Conservation (phyloP, 1,140 invertebrate species). For the Paralvinella palmiformis region DNA sequence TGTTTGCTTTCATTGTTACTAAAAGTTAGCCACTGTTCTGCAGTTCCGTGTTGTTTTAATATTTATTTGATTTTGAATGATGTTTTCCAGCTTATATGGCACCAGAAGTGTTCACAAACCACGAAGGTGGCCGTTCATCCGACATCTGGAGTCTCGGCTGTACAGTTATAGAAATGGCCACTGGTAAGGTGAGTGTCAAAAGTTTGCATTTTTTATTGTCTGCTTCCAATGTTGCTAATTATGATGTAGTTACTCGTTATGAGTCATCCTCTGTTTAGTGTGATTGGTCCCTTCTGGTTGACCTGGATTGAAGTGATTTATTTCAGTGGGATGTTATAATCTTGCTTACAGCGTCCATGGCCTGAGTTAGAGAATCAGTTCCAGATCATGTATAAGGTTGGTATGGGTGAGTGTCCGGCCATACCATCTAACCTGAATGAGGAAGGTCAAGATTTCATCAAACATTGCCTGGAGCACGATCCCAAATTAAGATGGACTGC, state of each 20-base stretch:
- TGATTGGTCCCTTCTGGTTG: not conserved
- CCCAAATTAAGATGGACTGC: slow-evolving; percentile 78
- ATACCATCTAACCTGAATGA: slow-evolving; percentile 84
- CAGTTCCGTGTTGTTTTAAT: too few species aligned
- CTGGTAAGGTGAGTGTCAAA: slow-evolving; percentile 70
- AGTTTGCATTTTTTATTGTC: not conserved
- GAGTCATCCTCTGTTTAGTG: not conserved
- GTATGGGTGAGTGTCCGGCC: slow-evolving; percentile 61
- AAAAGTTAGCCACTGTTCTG: too few species aligned
- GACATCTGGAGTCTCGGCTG: slow-evolving; percentile 98
- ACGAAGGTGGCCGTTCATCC: slow-evolving; percentile 54
- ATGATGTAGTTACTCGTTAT: not conserved
- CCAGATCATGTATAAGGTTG: slow-evolving; percentile 50
- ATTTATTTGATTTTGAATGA: too few species aligned
- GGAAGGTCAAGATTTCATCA: slow-evolving; percentile 59
- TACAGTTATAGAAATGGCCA: slow-evolving; percentile 98
- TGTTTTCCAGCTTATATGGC: slow-evolving; percentile 58
- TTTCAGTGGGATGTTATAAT: too few species aligned
- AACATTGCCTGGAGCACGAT: slow-evolving; percentile 80
- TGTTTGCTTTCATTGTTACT: too few species aligned
- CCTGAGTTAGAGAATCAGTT: slow-evolving; percentile 44
- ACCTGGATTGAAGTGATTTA: not conserved
- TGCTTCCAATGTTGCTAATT: not conserved
- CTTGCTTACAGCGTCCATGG: slow-evolving; percentile 61
- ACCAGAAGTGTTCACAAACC: slow-evolving; percentile 55